These are phyloP conservation scores for Pseudeuparius sepicola DNA, from an alignment of 2,888 invertebrate genomes.

Conservation along the genomic window DNA sequence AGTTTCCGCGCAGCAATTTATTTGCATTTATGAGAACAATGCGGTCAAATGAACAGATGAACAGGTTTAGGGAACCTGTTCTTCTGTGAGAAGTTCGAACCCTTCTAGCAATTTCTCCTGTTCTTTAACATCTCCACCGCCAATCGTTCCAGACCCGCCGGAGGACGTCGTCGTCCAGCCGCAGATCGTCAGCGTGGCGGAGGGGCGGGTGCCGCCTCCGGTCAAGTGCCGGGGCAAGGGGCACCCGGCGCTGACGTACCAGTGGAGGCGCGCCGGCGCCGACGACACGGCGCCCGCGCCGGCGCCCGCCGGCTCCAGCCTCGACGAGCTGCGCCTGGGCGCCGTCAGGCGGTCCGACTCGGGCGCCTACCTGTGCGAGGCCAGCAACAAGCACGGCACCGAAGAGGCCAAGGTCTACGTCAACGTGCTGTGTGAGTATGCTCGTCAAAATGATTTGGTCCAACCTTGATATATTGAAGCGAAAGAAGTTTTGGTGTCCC, in stretches of 20 bases:
- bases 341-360: slow-evolving; percentile 59
- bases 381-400: slow-evolving; percentile 69
- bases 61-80: too few relatives aligned
- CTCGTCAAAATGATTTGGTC: not conserved
- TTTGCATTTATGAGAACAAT: too few relatives aligned
- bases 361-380: slow-evolving; percentile 71
- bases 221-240: slow-evolving; percentile 53
- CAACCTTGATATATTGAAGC: not conserved
- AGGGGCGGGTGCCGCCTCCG: slow-evolving; percentile 46
- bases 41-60: too few relatives aligned
- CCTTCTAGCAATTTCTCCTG: too few relatives aligned
- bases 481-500: too few relatives aligned
- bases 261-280: slow-evolving; percentile 59
- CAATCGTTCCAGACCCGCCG: too few relatives aligned
- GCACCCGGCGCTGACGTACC: slow-evolving; percentile 60
- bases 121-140: too few relatives aligned
- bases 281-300: slow-evolving; percentile 32
- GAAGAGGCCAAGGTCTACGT: slow-evolving; percentile 58
- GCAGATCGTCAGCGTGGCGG: slow-evolving; percentile 43
- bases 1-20: too few relatives aligned
- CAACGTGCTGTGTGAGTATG: slow-evolving; percentile 69
- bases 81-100: too few relatives aligned
- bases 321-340: slow-evolving; percentile 49
- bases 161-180: slow-evolving; percentile 69
- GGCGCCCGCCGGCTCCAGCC: slow-evolving; percentile 42